Conservation (phyloP, 2,113 vertebrate species). For the Acrocephalus kingi region DNA sequence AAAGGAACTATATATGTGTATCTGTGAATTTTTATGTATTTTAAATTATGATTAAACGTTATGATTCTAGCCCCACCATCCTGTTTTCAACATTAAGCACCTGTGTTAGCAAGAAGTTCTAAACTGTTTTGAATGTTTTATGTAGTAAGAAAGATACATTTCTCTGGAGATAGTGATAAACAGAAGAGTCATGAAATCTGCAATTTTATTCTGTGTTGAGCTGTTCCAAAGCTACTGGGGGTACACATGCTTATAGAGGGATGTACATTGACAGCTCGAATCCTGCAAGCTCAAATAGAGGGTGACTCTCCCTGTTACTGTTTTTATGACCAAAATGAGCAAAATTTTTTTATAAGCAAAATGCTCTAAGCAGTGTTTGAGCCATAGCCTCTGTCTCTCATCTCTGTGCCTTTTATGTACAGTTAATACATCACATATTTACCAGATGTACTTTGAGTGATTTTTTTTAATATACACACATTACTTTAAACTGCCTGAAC, state of each 20-base stretch:
- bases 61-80: not conserved
- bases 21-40: not conserved
- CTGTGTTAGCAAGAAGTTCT: not conserved
- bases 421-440: not conserved
- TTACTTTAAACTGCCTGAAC: not conserved
- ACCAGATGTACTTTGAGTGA: not conserved
- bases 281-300: not conserved
- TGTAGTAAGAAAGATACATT: not conserved
- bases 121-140: not conserved
- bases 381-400: not conserved
- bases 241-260: not conserved
- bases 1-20: not conserved
- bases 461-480: not conserved
- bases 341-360: not conserved
- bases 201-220: not conserved
- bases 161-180: not conserved
- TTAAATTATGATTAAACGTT: not conserved
- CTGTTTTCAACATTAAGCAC: not conserved
- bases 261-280: not conserved
- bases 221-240: not conserved
- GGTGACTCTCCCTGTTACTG: not conserved
- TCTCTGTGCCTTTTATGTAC: not conserved
- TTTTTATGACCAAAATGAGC: not conserved
- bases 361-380: not conserved
- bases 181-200: not conserved